These are phyloP conservation scores for Yoshiicerus persimilis DNA, from an alignment of 1,140 invertebrate species.

Conservation along the genomic window DNA sequence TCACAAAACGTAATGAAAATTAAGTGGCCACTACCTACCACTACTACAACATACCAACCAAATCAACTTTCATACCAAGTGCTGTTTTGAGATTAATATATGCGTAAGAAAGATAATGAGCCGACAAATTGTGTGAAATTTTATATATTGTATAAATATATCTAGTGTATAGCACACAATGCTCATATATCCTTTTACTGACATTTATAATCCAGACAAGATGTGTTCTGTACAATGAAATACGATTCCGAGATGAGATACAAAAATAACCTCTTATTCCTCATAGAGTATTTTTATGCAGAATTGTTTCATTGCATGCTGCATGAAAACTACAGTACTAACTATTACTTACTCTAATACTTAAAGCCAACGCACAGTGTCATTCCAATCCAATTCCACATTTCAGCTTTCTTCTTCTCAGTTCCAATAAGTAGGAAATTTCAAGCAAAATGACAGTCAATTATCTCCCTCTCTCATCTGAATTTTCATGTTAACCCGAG, in stretches of 20 bases:
- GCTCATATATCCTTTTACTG: not conserved
- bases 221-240: not conserved
- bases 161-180: not conserved
- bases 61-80: not conserved
- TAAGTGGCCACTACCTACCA: not conserved
- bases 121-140: constrained; percentile 11
- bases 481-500: too few relatives aligned
- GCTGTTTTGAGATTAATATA: not conserved
- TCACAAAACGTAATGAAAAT: not conserved
- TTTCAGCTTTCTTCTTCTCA: too few relatives aligned
- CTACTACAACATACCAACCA: not conserved
- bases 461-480: too few relatives aligned
- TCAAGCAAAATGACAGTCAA: too few relatives aligned
- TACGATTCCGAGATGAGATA: not conserved
- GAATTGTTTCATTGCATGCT: not conserved
- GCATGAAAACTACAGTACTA: not conserved
- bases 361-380: too few relatives aligned
- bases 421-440: too few relatives aligned
- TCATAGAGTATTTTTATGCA: not conserved
- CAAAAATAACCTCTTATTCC: not conserved
- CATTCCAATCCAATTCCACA: too few relatives aligned
- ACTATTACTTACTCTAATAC: too few relatives aligned
- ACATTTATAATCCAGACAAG: constrained; percentile 1
- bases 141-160: constrained; percentile 5
- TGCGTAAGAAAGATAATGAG: not conserved